Evolutionary conservation across 2,888 invertebrate genomes (phyloP).

Genomic region (Melanchra persicariae): DNA sequence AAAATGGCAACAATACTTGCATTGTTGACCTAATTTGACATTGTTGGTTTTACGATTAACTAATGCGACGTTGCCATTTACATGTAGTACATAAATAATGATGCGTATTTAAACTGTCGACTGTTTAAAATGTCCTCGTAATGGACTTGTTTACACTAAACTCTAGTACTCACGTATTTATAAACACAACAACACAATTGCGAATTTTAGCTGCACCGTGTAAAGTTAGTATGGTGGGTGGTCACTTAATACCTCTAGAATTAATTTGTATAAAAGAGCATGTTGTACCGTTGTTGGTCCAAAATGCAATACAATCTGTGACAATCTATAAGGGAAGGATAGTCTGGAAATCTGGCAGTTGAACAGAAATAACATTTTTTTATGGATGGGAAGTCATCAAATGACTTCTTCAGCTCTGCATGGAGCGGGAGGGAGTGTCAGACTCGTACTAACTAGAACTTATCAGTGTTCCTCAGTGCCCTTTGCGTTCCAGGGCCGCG

Average conservation of each 20-base stretch:
- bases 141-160: not conserved
- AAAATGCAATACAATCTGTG: not conserved
- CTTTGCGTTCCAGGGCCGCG: no score
- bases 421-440: no score
- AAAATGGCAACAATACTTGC: slow-evolving; percentile 30
- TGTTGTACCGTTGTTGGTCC: not conserved
- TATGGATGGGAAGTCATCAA: no score
- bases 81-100: slow-evolving; percentile 25
- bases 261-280: not conserved
- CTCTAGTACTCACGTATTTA: not conserved
- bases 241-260: no score
- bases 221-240: no score
- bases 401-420: no score
- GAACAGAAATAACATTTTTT: no score
- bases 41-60: slow-evolving; percentile 43
- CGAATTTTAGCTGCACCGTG: not conserved
- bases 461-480: no score
- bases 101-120: slow-evolving; percentile 11
- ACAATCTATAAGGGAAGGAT: no score
- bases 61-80: slow-evolving; percentile 40
- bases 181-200: not conserved
- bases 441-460: no score
- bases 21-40: slow-evolving; percentile 53
- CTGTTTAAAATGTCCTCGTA: not conserved
- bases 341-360: no score